Conservation (phyloP, 2,888 invertebrate genomes). For the Hirtodrosophila duncani region DNA sequence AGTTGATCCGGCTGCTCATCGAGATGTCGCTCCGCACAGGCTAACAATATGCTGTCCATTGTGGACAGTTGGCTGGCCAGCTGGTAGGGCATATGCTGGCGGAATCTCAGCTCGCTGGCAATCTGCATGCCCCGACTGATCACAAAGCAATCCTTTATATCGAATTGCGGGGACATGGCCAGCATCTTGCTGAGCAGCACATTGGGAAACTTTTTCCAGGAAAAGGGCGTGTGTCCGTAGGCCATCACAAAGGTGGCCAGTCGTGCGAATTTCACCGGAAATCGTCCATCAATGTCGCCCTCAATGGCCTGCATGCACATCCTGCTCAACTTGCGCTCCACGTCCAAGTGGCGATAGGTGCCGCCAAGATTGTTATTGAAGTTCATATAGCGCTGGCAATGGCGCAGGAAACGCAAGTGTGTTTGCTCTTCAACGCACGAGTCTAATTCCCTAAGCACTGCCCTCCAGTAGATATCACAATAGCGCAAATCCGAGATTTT, state of each 20-base stretch:
- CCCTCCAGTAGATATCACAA: conserved; percentile 79
- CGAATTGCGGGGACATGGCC: conserved; percentile 77
- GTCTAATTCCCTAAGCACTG: conserved; percentile 74
- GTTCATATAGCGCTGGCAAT: conserved; percentile 80
- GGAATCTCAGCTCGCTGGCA: conserved; percentile 74
- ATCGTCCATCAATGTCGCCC: conserved; percentile 70
- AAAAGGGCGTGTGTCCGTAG: conserved; percentile 76
- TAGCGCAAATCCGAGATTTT: conserved; percentile 79
- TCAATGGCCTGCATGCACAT: conserved; percentile 76
- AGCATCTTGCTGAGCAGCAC: conserved; percentile 76
- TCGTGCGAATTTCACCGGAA: conserved; percentile 77
- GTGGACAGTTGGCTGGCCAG: conserved; percentile 63
- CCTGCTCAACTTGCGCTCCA: conserved; percentile 78
- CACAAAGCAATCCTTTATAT: conserved; percentile 76
- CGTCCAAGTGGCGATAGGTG: conserved; percentile 78
- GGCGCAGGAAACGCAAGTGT: conserved; percentile 72
- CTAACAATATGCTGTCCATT: conserved; percentile 72
- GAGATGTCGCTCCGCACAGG: conserved; percentile 74
- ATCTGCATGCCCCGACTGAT: conserved; percentile 79
- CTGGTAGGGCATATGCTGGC: conserved; percentile 54
- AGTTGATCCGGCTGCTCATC: conserved; percentile 42
- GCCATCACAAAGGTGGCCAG: conserved; percentile 78
- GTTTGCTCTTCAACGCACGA: conserved; percentile 47
- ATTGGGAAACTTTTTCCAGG: conserved; percentile 75
- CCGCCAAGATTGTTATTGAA: conserved; percentile 80